phyloP scores from a whole-genome alignment of 1,140 invertebrate species.

The Ylistrum balloti region DNA sequence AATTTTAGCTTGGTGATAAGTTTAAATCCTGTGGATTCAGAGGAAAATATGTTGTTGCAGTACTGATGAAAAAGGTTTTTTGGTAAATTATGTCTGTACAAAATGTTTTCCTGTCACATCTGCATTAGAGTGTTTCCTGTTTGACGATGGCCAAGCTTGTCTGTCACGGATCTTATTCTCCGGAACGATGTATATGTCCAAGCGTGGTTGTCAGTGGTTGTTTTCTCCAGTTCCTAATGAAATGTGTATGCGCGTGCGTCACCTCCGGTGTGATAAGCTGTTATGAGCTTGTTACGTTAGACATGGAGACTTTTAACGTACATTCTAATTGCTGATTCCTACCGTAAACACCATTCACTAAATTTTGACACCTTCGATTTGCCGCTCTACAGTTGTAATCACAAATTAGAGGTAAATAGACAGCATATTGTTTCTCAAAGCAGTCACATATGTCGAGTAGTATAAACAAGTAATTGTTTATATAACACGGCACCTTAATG shows the following conservation, averaged over 20 bases:
- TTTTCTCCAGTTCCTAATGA: neutral
- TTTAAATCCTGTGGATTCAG: neutral
- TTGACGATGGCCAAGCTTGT: neutral
- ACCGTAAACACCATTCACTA: slow-evolving; percentile 9
- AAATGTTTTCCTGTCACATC: neutral
- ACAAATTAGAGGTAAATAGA: slow-evolving; percentile 25
- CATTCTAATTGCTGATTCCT: neutral
- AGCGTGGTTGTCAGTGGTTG: neutral
- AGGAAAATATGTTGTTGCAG: neutral
- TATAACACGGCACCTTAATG: slow-evolving; percentile 20
- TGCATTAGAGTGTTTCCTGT: neutral
- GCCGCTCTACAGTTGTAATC: neutral
- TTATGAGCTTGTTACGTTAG: slow-evolving; percentile 25
- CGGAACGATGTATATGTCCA: neutral
- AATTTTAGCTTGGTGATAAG: neutral
- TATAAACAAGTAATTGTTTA: neutral
- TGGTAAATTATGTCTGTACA: neutral
- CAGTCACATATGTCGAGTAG: slow-evolving; percentile 6
- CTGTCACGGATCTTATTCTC: neutral
- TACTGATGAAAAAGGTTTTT: neutral
- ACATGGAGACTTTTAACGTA: neutral
- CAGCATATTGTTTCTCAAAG: slow-evolving; percentile 14
- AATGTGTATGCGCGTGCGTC: neutral
- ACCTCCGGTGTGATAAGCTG: neutral
- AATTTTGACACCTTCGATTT: slow-evolving; percentile 8